These are phyloP conservation scores for Anableps anableps DNA, from an alignment of 2,797 vertebrate genomes.

Conservation along the genomic window DNA sequence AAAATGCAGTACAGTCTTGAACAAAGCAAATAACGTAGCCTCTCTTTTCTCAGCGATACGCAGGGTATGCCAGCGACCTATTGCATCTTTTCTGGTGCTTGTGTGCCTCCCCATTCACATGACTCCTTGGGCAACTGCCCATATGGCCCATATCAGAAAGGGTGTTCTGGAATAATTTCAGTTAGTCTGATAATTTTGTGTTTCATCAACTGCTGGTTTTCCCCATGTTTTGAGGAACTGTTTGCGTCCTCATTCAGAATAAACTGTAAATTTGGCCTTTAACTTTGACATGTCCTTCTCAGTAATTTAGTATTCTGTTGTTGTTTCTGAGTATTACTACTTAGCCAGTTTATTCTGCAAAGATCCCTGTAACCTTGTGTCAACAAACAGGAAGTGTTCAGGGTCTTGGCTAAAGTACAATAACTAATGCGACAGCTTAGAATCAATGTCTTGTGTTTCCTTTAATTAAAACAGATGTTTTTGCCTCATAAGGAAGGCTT, in stretches of 20 bases:
- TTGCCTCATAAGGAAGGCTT: neutral
- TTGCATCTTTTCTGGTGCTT: neutral
- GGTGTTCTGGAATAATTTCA: neutral
- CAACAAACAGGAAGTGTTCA: neutral
- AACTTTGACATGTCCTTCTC: neutral
- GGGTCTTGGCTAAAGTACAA: neutral
- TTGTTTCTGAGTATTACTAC: neutral
- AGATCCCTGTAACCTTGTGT: neutral
- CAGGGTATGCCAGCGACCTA: neutral
- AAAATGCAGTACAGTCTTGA: neutral
- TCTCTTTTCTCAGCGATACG: neutral
- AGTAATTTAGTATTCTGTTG: neutral
- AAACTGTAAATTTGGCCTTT: neutral
- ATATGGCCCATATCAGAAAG: neutral
- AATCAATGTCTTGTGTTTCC: neutral
- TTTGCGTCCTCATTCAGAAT: neutral
- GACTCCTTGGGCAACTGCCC: neutral
- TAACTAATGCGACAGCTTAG: neutral
- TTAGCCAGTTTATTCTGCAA: neutral
- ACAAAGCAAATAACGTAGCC: neutral
- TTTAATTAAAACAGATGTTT: neutral
- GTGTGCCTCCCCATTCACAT: neutral
- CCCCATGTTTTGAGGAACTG: neutral
- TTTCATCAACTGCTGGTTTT: neutral
- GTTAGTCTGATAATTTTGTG: neutral